Evolutionary conservation across 1,140 invertebrate species (phyloP).

Genomic region (Belonocnema kinseyi): DNA sequence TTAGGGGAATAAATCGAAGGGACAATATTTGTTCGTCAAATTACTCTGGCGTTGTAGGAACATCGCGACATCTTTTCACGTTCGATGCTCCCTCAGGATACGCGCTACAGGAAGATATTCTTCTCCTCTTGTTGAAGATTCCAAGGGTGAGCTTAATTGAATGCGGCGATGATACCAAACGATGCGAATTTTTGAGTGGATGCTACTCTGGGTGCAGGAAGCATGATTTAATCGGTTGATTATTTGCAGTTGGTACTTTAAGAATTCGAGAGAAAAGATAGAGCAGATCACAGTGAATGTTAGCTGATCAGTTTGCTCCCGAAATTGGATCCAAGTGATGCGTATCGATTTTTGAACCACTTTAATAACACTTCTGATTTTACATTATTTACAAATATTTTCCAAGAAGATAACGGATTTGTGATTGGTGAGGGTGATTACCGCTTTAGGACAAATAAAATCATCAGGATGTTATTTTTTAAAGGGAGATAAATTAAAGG

Average conservation of each 20-base stretch:
- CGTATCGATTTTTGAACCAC: no score
- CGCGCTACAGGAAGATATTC: constrained; percentile 36
- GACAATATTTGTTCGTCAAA: constrained; percentile 63
- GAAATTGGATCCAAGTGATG: no score
- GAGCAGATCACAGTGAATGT: no score
- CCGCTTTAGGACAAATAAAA: constrained; percentile 32
- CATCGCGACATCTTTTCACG: constrained; percentile 54
- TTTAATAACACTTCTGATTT: no score
- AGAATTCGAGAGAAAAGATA: no score
- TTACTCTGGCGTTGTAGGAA: constrained; percentile 48
- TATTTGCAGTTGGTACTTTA: no score
- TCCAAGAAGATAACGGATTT: constrained; percentile 42
- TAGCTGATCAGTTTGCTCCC: no score
- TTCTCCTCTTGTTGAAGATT: constrained; percentile 23
- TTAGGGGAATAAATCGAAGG: constrained; percentile 33
- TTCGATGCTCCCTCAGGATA: constrained; percentile 48
- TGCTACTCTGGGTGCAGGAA: no score
- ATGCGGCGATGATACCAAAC: constrained; percentile 39
- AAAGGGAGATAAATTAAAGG: constrained; percentile 31
- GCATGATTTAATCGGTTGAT: no score
- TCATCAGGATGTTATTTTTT: constrained; percentile 38
- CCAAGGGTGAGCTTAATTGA: constrained; percentile 42
- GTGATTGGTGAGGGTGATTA: neutral
- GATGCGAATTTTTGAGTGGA: neutral
- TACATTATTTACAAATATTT: constrained; percentile 35